A percentile compares a stretch with the other conserved stretches of the same genome.
These are phyloP conservation scores for Nomada ruficornis DNA, from an alignment of 2,888 invertebrate genomes.

Conservation along the genomic window DNA sequence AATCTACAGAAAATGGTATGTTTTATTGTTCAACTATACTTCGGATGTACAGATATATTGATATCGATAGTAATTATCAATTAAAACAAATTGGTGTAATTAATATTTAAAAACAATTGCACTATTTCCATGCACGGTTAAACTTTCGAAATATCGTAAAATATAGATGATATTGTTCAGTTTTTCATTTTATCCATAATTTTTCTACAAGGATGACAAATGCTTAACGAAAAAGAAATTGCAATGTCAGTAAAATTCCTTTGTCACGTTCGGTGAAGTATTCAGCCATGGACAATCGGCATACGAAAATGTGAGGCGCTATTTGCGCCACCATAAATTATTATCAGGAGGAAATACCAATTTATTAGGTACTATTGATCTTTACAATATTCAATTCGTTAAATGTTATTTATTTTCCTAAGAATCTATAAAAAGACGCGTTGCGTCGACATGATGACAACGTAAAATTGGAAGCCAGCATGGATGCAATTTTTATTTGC, in stretches of 20 bases:
- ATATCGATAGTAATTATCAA: constrained; percentile 1
- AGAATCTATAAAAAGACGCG: constrained; percentile 66
- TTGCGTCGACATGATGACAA: constrained; percentile 84
- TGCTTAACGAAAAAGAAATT: constrained; percentile 4
- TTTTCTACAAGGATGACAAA: neutral
- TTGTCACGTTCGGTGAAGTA: constrained; percentile 70
- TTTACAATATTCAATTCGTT: neutral
- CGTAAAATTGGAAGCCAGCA: constrained; percentile 82
- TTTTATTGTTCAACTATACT: neutral
- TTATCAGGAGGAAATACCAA: neutral
- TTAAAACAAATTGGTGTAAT: neutral
- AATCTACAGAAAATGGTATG: neutral
- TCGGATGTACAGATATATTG: neutral
- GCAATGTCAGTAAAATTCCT: constrained; percentile 57
- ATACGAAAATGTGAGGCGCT: constrained; percentile 59
- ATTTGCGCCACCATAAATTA: constrained; percentile 29
- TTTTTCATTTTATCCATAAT: neutral
- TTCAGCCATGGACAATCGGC: constrained; percentile 68
- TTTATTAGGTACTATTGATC: neutral
- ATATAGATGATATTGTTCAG: neutral
- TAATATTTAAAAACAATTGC: constrained; percentile 10
- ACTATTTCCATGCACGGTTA: neutral
- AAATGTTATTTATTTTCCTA: constrained; percentile 16
- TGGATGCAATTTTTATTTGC: constrained; percentile 64
- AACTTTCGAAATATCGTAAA: neutral